These are phyloP conservation scores for Anser brachyrhynchus DNA, from an alignment of 2,113 vertebrate genomes.

Conservation along the genomic window DNA sequence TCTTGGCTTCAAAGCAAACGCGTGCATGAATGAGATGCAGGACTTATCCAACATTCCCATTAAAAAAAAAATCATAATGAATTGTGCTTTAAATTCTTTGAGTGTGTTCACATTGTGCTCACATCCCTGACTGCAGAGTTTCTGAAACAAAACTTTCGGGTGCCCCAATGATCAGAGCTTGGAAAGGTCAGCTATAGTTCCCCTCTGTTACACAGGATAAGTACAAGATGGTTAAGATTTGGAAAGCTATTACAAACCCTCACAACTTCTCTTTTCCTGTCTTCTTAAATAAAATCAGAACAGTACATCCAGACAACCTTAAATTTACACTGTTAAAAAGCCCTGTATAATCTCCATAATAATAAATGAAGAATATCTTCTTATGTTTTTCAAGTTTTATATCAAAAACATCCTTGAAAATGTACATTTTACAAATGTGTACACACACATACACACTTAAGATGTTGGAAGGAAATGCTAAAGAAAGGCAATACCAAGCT, in stretches of 20 bases:
- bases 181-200: not conserved
- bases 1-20: conserved; percentile 9
- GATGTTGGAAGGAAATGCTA: not conserved
- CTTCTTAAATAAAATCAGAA: not conserved
- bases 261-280: not conserved
- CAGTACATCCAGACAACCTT: not conserved
- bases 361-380: not conserved
- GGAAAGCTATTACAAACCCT: not conserved
- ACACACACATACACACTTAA: not conserved
- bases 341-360: not conserved
- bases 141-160: not conserved
- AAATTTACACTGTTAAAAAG: not conserved
- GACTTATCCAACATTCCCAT: not conserved
- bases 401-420: not conserved
- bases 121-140: not conserved
- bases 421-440: not conserved
- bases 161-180: not conserved
- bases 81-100: not conserved
- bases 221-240: not conserved
- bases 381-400: not conserved
- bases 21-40: not conserved
- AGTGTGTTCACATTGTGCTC: not conserved
- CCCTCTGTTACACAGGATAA: not conserved
- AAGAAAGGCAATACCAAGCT: not conserved
- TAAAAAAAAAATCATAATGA: not conserved